Base-by-base conservation (phyloP, 2,888 invertebrate genomes). In the Ariolimax columbianus region DNA sequence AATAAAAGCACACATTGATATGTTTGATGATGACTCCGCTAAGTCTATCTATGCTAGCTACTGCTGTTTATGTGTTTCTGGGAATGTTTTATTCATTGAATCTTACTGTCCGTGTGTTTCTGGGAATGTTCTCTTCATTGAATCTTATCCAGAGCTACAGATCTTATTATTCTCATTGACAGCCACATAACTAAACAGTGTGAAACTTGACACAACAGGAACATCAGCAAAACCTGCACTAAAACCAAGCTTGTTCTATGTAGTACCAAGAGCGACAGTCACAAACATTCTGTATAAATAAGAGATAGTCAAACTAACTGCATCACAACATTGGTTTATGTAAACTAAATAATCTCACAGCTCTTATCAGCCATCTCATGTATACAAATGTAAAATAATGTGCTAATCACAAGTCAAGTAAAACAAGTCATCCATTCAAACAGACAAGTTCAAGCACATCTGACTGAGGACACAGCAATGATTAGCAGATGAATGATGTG, bases 271-370 rank as follows among this genome's bases (percentile, higher is more conserved):
- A 17, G 66, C 30, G 17, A 66, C 33, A 33, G 30, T n/a, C n/a
- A n/a, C n/a, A n/a, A n/a, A 36, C 14, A 33, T 11, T 72, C 0
- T 72, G 26, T 40, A 72, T 40, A 40, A 40, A 40, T 40, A 72
- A 40, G 72, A 72, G 1, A 33, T 19, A 17, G 9, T 66, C 26
- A 47, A 3, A 33, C 51, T 23, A 33, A 51, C 51, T 19, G 33
- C 75, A 75, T 33, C 33, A 30, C 43, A 47, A 51, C 19, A 33
- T 23, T 40, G 51, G 26, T 51, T 19, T 26, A 72, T 51, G 55
- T 66, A 47, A 80, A 80, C 47, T 47, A 23, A 70, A 23, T 70
- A 47, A 70, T 30, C 23, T 47, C 51, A 80, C 80, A 70, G 70
- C 70, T 47, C 80, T 47, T 70, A 23, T 38, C 38, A 66, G 23